A percentile compares a stretch with the other conserved stretches of the same genome.
These are phyloP conservation scores for Paedocypris micromegethes DNA, from an alignment of 2,797 vertebrate species.

Conservation along the genomic window DNA sequence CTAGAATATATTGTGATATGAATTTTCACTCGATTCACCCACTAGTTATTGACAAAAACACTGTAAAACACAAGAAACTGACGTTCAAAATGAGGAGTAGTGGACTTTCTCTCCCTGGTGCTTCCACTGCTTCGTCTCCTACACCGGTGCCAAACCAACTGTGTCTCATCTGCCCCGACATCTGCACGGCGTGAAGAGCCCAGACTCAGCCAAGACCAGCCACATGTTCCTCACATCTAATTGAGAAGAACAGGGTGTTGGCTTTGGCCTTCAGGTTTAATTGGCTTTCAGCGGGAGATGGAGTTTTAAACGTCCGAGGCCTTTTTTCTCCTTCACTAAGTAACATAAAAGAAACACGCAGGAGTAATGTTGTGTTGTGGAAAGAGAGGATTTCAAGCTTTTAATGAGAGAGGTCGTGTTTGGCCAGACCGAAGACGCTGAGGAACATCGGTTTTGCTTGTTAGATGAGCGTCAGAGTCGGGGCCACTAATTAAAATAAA, in stretches of 20 bases:
- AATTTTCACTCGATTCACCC: too few species aligned
- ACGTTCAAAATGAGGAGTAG: too few species aligned
- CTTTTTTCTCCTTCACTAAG: constrained; percentile 5
- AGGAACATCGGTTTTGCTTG: constrained; percentile 11
- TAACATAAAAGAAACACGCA: constrained; percentile 3
- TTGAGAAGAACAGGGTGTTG: constrained; percentile 15
- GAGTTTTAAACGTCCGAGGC: background rate
- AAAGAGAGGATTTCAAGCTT: constrained; percentile 7
- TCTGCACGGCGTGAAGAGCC: constrained; percentile 10
- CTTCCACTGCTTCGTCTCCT: constrained; percentile 3
- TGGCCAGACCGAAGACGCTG: background rate
- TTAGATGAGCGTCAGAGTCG: constrained; percentile 1
- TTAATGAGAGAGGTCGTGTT: constrained; percentile 20
- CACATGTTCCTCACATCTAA: background rate
- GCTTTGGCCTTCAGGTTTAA: constrained; percentile 25
- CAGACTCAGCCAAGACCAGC: constrained; percentile 10
- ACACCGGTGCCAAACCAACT: constrained; percentile 14
- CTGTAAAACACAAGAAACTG: too few species aligned
- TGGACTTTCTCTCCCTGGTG: constrained; percentile 7
- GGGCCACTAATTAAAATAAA: constrained; percentile 2
- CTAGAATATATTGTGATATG: too few species aligned
- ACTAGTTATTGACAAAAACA: too few species aligned
- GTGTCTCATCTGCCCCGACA: constrained; percentile 19
- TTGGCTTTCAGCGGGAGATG: constrained; percentile 16
- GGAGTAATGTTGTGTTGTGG: background rate